Conservation (phyloP, 2,797 vertebrate genomes). For the Neomorphus geoffroyi region DNA sequence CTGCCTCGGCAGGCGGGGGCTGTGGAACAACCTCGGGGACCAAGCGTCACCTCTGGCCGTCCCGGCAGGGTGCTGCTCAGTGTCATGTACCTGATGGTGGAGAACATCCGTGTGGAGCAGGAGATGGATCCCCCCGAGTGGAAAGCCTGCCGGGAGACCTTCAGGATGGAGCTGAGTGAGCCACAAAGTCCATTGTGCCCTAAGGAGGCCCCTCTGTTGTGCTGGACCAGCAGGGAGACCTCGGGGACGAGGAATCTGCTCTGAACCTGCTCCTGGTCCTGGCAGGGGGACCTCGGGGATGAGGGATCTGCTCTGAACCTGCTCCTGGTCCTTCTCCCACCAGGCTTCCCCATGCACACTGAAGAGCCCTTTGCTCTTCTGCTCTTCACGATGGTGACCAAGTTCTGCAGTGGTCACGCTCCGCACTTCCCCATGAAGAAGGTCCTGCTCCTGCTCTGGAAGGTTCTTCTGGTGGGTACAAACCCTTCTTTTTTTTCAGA, state of each 20-base stretch:
- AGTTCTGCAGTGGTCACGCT: slow-evolving; percentile 94
- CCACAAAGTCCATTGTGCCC: background rate
- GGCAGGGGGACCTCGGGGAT: fast-evolving
- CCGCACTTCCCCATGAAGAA: slow-evolving; percentile 98
- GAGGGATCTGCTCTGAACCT: background rate
- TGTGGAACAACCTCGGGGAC: background rate
- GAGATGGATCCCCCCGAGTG: slow-evolving; percentile 86
- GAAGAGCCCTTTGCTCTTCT: slow-evolving; percentile 92
- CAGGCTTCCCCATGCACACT: slow-evolving; percentile 86
- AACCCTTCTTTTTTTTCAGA: background rate
- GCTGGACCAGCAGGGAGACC: fast-evolving
- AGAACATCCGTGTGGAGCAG: slow-evolving; percentile 87
- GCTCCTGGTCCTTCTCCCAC: background rate
- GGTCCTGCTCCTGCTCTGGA: slow-evolving; percentile 93
- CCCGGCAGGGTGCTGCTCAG: slow-evolving; percentile 94
- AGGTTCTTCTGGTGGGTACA: slow-evolving; percentile 89
- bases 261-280: no score
- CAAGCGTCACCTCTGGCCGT: background rate
- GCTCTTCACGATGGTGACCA: slow-evolving; percentile 95
- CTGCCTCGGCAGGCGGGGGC: fast-evolving
- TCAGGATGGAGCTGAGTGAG: slow-evolving; percentile 90
- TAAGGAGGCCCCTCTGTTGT: fast-evolving
- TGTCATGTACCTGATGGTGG: slow-evolving; percentile 97
- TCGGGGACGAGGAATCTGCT: no score
- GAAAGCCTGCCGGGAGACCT: slow-evolving; percentile 85